Percentiles rank a stretch among this genome's conserved stretches.
These are phyloP conservation scores for Planococcus citri DNA, from an alignment of 1,140 invertebrate genomes.

Conservation along the genomic window DNA sequence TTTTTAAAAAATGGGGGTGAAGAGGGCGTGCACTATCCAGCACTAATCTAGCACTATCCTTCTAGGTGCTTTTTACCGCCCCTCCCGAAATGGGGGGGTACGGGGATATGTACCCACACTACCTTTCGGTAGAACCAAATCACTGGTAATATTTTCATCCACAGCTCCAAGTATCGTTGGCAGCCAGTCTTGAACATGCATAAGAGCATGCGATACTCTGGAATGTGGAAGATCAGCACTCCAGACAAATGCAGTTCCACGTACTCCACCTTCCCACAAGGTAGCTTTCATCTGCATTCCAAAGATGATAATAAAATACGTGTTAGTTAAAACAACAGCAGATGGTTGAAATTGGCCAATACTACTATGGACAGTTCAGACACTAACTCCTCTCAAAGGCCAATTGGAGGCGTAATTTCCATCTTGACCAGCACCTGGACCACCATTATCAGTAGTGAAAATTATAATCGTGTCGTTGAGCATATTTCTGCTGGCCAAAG, in stretches of 20 bases:
- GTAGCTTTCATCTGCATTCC: background rate
- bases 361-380: no score
- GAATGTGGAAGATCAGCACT: background rate
- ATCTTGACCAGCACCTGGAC: constrained; percentile 70
- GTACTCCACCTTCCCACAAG: background rate
- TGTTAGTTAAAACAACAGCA: no score
- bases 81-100: no score
- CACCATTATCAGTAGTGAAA: constrained; percentile 80
- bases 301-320: no score
- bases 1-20: no score
- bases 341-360: no score
- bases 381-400: constrained; percentile 62
- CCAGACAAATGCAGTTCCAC: background rate
- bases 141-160: no score
- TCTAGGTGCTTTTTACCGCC: no score
- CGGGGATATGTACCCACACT: no score
- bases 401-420: constrained; percentile 80
- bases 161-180: constrained; percentile 38
- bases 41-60: no score
- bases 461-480: constrained; percentile 71
- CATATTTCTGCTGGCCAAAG: constrained; percentile 48
- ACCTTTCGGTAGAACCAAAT: no score
- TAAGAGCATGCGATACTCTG: background rate
- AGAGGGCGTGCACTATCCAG: no score
- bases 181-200: constrained; percentile 58